Percentiles rank a stretch among this genome's conserved stretches.
phyloP scores from a whole-genome alignment of 1,140 invertebrate species.

The Drosophila asahinai region DNA sequence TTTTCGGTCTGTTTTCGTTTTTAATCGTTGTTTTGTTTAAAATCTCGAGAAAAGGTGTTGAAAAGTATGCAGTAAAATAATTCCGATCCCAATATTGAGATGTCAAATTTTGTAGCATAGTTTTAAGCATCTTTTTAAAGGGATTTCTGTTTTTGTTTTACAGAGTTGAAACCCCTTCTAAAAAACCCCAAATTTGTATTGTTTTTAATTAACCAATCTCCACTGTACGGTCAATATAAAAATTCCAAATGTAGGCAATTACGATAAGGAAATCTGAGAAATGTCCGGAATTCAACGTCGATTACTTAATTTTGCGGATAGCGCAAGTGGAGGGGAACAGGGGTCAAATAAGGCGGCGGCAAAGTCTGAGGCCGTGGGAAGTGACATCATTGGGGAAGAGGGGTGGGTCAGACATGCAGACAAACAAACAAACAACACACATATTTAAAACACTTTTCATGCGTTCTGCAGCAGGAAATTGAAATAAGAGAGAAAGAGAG shows the following conservation, averaged over 20 bases:
- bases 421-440: slow-evolving; percentile 38
- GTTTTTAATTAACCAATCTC: neutral
- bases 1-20: no score
- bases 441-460: slow-evolving; percentile 50
- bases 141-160: no score
- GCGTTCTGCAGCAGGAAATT: slow-evolving; percentile 55
- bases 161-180: neutral
- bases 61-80: neutral
- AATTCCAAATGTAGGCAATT: slow-evolving; percentile 14
- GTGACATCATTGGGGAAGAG: slow-evolving; percentile 65
- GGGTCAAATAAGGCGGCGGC: slow-evolving; percentile 25
- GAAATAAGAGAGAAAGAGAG: slow-evolving; percentile 19
- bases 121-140: neutral
- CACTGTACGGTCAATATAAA: slow-evolving; percentile 5
- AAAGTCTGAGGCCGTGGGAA: neutral
- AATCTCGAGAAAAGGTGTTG: neutral
- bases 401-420: slow-evolving; percentile 37
- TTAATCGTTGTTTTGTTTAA: no score
- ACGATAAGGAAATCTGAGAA: slow-evolving; percentile 14
- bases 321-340: slow-evolving; percentile 6
- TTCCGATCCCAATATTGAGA: no score
- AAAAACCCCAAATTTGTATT: neutral
- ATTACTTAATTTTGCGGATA: slow-evolving; percentile 34
- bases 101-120: no score
- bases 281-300: slow-evolving; percentile 5